These are phyloP conservation scores for Diarsia mendica DNA, from an alignment of 2,888 invertebrate species.

Conservation along the genomic window DNA sequence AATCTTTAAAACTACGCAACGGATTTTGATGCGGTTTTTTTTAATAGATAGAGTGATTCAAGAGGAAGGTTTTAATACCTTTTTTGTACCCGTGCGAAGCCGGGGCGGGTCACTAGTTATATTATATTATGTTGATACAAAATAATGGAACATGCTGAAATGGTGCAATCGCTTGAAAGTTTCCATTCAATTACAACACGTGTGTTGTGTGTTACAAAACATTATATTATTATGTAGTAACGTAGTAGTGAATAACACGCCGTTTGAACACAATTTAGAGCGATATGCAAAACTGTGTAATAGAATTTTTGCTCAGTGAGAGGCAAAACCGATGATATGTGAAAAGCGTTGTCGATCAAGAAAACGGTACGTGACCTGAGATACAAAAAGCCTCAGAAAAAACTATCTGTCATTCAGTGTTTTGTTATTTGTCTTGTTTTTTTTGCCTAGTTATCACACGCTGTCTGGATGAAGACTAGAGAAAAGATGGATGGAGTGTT, in stretches of 20 bases:
- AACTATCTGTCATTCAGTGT: not conserved
- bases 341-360: not conserved
- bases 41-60: too few species aligned
- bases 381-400: not conserved
- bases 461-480: too few species aligned
- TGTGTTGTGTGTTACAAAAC: not conserved
- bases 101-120: too few species aligned
- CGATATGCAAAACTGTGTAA: not conserved
- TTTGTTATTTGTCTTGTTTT: not conserved
- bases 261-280: not conserved
- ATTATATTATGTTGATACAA: not conserved
- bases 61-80: too few species aligned
- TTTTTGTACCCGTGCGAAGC: too few species aligned
- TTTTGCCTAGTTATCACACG: too few species aligned
- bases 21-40: too few species aligned
- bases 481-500: too few species aligned
- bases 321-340: not conserved
- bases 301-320: not conserved
- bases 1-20: too few species aligned
- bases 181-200: constrained; percentile 5
- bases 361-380: not conserved
- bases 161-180: not conserved
- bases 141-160: not conserved
- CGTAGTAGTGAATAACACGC: not conserved
- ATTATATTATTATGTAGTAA: not conserved